Conservation (phyloP, 2,113 vertebrate genomes). For the Rana temporaria region DNA sequence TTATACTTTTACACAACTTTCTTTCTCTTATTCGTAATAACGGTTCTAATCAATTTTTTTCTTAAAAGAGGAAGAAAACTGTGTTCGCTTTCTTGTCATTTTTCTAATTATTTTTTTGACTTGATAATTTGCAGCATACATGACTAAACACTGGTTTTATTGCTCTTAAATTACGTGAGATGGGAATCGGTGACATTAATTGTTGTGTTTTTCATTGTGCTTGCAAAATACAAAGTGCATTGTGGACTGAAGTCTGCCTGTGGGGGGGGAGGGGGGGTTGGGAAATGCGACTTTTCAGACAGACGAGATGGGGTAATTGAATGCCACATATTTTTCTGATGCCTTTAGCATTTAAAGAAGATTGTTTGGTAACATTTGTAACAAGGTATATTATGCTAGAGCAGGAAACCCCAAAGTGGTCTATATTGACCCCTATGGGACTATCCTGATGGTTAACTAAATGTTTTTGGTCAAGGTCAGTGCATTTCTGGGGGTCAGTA, state of each 20-base stretch:
- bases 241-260: neutral
- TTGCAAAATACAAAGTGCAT: slow-evolving; percentile 19
- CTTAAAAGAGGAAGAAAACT: neutral
- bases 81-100: slow-evolving; percentile 3
- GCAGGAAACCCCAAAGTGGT: too few relatives aligned
- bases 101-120: slow-evolving; percentile 36
- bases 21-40: slow-evolving; percentile 6
- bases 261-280: neutral
- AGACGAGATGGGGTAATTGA: slow-evolving; percentile 27
- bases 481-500: too few relatives aligned
- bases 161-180: slow-evolving; percentile 23
- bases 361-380: too few relatives aligned
- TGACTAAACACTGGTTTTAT: slow-evolving; percentile 19
- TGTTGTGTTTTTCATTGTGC: slow-evolving; percentile 34
- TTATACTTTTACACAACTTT: slow-evolving; percentile 29
- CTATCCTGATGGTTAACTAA: too few relatives aligned
- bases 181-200: slow-evolving; percentile 39
- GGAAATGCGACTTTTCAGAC: slow-evolving; percentile 9
- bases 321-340: slow-evolving; percentile 1
- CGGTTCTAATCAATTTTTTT: slow-evolving; percentile 7
- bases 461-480: too few relatives aligned
- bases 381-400: too few relatives aligned
- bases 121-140: slow-evolving; percentile 16
- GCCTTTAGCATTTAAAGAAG: neutral
- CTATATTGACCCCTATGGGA: too few relatives aligned